Base-by-base conservation (phyloP, 1,140 invertebrate species). In the Ptiloglossa arizonensis region DNA sequence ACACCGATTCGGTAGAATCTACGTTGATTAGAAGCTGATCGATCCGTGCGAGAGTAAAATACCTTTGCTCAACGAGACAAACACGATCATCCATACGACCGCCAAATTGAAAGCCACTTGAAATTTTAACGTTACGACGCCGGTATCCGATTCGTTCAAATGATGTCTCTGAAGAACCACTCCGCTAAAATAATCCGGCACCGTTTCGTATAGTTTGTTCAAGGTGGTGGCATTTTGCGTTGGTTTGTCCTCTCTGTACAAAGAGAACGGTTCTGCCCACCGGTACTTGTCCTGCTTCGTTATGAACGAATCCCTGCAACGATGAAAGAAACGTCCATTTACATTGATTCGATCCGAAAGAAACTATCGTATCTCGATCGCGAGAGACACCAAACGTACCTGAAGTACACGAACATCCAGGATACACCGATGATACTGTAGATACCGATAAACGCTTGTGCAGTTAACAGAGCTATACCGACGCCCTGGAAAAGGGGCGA, bases 401-500 rank as follows among this genome's bases (percentile, higher is more conserved):
- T 90, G 87, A 95, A 96, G 91, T 97, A 98, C 60, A 97, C 95
- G 86, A 98, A 96, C 92, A 98, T 95, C 97, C 97, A 98, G 9
- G 97, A 97, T 17, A 98, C 93, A 4, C 96, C 96, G 15, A 98
- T 95, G 59, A 97, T 96, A 86, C 96, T 97, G 91, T 98, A 98
- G 78, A 98, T 95, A 44, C 97, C 97, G 68, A 97, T 95, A 32
- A 97, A 93, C 8, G 95, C 95, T 90, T 98, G 97, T 1, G 95
- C 95, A 71, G 96, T 91, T 11, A 98, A 93, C 64, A 98, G 91
- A 0, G 97, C 95, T 67, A 98, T 95, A 32, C 97, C 97, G 46
- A 98, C 96, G 11, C 97, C 96, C 92, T 97, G 96, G 89, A 98
- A 98, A 74, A 98, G 95, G 0, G 97, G 97, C 57, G 97, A 98